Evolutionary conservation across 2,888 invertebrate genomes (phyloP).

Genomic region (Lasioglossum villosulum): DNA sequence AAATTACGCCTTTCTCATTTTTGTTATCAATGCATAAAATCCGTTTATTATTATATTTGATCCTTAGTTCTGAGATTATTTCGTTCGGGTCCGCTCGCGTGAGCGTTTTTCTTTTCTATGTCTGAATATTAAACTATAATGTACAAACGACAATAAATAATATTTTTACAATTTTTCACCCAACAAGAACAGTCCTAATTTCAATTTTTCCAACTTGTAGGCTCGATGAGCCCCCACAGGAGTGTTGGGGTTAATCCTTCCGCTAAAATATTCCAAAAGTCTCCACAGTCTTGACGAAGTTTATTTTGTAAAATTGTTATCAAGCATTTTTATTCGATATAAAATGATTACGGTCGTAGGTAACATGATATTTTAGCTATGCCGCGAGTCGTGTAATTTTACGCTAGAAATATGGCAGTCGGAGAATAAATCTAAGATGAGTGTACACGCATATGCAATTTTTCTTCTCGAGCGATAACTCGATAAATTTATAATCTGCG

Average conservation of each 20-base stretch:
- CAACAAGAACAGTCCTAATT: no score
- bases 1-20: no score
- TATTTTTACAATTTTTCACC: no score
- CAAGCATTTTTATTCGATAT: neutral
- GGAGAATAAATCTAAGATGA: slow-evolving; percentile 3
- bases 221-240: no score
- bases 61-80: no score
- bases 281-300: neutral
- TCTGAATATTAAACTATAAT: no score
- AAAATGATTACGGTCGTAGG: neutral
- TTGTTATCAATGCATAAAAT: no score
- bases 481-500: slow-evolving; percentile 73
- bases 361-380: neutral
- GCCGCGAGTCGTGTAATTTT: neutral
- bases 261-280: neutral
- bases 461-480: slow-evolving; percentile 62
- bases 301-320: neutral
- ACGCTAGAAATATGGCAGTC: neutral
- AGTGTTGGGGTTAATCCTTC: neutral
- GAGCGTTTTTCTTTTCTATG: no score
- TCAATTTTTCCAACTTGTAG: no score
- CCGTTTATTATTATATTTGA: no score
- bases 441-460: slow-evolving; percentile 45
- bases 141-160: no score
- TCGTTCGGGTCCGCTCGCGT: no score